Percentiles rank a stretch among this genome's conserved stretches.
phyloP scores from a whole-genome alignment of 1,140 invertebrate species.

The Muscidifurax raptorellus region DNA sequence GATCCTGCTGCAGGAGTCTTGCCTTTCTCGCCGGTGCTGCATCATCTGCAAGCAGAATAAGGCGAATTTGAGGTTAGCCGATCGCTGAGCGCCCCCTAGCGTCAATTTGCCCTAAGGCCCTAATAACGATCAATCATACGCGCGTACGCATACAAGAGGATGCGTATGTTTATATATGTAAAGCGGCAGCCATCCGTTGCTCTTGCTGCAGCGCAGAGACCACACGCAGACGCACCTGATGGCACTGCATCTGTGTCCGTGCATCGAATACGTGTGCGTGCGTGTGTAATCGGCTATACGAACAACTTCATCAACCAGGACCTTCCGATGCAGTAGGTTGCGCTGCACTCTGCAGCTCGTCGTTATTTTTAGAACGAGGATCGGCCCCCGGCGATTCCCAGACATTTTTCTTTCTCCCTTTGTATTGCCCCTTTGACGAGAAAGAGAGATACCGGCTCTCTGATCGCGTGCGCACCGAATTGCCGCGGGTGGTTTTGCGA shows the following conservation, averaged over 20 bases:
- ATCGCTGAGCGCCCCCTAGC: too few relatives aligned
- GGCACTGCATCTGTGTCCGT: too few relatives aligned
- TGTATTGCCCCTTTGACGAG: constrained; percentile 6
- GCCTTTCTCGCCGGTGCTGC: constrained; percentile 68
- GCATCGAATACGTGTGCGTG: too few relatives aligned
- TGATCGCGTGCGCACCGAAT: too few relatives aligned
- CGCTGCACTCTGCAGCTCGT: constrained; percentile 70
- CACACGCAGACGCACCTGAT: constrained; percentile 68
- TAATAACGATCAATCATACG: too few relatives aligned
- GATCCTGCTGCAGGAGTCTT: constrained; percentile 55
- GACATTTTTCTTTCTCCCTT: constrained; percentile 61
- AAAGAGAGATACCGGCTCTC: too few relatives aligned
- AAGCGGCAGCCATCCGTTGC: background rate
- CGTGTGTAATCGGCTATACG: constrained; percentile 71
- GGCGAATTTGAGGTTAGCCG: background rate
- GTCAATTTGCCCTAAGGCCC: too few relatives aligned
- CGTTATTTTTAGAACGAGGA: constrained; percentile 71
- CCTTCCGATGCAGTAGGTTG: constrained; percentile 47
- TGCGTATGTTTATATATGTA: too few relatives aligned
- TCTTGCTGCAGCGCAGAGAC: constrained; percentile 67
- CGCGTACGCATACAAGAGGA: too few relatives aligned
- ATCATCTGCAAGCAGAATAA: constrained; percentile 68
- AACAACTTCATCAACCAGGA: constrained; percentile 74
- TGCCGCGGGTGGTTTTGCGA: too few relatives aligned
- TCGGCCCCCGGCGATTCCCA: constrained; percentile 63